A percentile compares a stretch with the other conserved stretches of the same genome.
Conservation (phyloP, 2,113 vertebrate species). For the Oenanthe melanoleuca region DNA sequence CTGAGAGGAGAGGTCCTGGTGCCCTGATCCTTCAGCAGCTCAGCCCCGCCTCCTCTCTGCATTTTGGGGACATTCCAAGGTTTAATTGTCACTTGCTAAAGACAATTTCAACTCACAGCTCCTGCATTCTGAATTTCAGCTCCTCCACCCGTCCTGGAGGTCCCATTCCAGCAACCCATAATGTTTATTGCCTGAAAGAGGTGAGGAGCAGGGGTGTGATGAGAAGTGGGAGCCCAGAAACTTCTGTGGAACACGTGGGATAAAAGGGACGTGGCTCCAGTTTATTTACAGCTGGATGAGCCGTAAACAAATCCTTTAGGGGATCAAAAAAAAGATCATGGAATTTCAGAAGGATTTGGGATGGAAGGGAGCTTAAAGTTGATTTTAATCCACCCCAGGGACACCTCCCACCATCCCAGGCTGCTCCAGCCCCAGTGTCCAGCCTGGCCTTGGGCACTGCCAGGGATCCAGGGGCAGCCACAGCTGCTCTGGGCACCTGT, state of each 20-base stretch:
- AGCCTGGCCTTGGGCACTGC: not conserved
- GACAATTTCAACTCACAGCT: not conserved
- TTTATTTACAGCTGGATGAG: not conserved
- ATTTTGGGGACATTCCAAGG: not conserved
- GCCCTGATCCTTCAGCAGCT: not conserved
- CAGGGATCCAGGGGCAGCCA: not conserved
- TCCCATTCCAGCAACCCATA: not conserved
- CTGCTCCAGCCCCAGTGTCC: not conserved
- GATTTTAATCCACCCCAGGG: rapidly evolving
- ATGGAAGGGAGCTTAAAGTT: not conserved
- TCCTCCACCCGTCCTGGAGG: not conserved
- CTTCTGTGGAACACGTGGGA: not conserved
- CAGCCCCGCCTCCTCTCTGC: not conserved
- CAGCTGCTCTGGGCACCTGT: not conserved
- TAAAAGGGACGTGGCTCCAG: not conserved
- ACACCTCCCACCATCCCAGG: not conserved
- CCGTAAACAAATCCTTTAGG: not conserved
- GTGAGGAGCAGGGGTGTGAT: not conserved
- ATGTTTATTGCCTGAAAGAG: not conserved
- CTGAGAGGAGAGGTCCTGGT: not conserved
- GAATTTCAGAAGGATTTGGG: not conserved
- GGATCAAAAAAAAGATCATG: not conserved
- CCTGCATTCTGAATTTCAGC: not conserved
- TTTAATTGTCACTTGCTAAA: not conserved
- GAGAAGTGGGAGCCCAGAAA: not conserved